A percentile compares a stretch with the other conserved stretches of the same genome.
These are phyloP conservation scores for Oscheius myriophilus DNA, from an alignment of 2,888 invertebrate genomes.

Conservation along the genomic window DNA sequence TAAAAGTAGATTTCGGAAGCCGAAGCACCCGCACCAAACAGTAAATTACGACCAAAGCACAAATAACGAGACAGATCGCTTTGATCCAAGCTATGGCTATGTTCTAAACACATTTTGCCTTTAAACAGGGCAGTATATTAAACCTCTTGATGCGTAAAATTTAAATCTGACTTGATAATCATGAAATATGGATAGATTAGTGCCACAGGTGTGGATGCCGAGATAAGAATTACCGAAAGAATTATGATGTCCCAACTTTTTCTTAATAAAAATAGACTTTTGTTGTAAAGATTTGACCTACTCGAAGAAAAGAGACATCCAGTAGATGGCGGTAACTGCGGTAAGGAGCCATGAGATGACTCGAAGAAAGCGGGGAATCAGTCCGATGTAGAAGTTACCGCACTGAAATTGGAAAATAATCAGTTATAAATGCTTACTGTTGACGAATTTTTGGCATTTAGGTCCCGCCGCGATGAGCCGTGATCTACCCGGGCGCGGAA, in stretches of 20 bases:
- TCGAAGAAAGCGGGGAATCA: constrained; percentile 5
- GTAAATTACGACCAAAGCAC: neutral
- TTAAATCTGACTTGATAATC: neutral
- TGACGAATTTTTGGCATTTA: too few species aligned
- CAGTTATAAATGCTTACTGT: too few species aligned
- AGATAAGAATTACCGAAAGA: neutral
- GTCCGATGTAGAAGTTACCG: neutral
- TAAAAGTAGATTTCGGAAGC: neutral
- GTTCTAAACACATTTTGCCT: constrained; percentile 1
- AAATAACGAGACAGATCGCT: neutral
- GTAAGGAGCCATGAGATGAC: constrained; percentile 8
- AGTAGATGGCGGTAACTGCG: constrained; percentile 9
- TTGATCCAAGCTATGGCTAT: constrained; percentile 8
- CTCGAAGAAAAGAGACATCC: constrained; percentile 1
- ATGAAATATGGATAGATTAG: constrained; percentile 6
- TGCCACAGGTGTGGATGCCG: neutral
- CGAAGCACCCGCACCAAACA: constrained; percentile 9
- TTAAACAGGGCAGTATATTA: neutral
- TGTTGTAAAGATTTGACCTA: neutral
- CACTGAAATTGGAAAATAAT: too few species aligned
- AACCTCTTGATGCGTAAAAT: neutral
- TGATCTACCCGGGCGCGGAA: too few species aligned
- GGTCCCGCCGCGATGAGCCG: too few species aligned
- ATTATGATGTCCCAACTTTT: neutral
- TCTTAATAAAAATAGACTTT: neutral